Evolutionary conservation across 2,113 vertebrate genomes (phyloP), one percentile per base, ranked within the genome.

Genomic region (Boulengerochromis microlepis): DNA sequence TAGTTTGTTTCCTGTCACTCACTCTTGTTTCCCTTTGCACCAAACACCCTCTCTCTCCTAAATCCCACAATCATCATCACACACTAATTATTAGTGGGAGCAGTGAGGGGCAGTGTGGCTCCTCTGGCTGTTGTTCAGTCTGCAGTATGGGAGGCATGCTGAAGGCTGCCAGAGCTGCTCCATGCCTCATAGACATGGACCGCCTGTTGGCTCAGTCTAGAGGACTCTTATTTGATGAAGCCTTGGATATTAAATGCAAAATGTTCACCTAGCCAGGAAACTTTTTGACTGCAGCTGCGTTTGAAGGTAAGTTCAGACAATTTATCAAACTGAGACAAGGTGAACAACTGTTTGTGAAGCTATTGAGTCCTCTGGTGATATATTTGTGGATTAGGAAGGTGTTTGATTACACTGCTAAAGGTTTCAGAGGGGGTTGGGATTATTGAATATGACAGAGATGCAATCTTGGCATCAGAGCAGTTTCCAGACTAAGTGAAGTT

Each of bases 121-220:
- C 56, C 57, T 74, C 66, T 54, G 52, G 81, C 33, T 84, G 88
- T 74, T 80, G 29, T 19, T 86, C 90, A 57, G 80, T 64, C 74
- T 87, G 85, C 64, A 82, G 78, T 59, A 85, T 87, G 86, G 42
- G 82, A 86, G 78, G 86, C 64, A 56, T 90, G 92, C 89, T 69
- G 88, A 69, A 66, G 42, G 86, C 86, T 86, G 85, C 24, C 22
- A 54, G 57, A 42, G 57, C 45, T 42, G 35, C 84, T 81, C 35
- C 11, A 57, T 50, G 80, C 64, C 88, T 52, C 42, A 29, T 18
- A 61, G 24, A 53, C 66, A 61, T 8, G 52, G 54, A 81, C 22
- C 33, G 35, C 45, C 47, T 26, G 78, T 50, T 74, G 82, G 84
- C 50, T 89, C 80, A 61, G 80, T 53, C 7, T 8, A 84, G 69